Evolutionary conservation across 2,113 vertebrate genomes (phyloP).

Genomic region (Phylloscopus whistleri): DNA sequence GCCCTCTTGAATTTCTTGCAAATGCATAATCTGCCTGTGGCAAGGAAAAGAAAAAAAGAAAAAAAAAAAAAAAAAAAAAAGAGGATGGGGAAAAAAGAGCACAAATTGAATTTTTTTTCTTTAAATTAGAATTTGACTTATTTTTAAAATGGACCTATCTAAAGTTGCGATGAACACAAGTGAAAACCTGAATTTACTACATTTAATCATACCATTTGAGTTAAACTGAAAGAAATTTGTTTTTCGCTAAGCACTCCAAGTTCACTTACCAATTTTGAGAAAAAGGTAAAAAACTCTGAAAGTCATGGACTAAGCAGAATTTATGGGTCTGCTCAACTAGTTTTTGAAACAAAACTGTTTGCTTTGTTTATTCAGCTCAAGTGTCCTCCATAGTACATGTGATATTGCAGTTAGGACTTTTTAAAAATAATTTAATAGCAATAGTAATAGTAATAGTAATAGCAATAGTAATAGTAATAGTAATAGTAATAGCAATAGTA

Average conservation of each 20-base stretch:
- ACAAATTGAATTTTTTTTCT: background rate
- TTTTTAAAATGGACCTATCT: background rate
- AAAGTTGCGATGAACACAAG: background rate
- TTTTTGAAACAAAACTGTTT: background rate
- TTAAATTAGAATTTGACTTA: background rate
- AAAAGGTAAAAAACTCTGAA: background rate
- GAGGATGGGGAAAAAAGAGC: too few relatives aligned
- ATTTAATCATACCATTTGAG: background rate
- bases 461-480: too few relatives aligned
- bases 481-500: too few relatives aligned
- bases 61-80: too few relatives aligned
- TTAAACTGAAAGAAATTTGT: background rate
- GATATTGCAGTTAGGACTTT: background rate
- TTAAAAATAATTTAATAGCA: background rate
- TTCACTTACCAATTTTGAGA: background rate
- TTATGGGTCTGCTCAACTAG: background rate
- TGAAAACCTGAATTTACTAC: background rate
- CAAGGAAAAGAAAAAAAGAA: background rate
- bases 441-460: too few relatives aligned
- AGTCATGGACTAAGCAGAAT: background rate
- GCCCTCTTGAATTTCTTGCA: background rate
- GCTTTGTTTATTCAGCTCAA: background rate
- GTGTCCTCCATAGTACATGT: background rate
- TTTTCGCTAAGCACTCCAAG: background rate
- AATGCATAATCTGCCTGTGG: background rate